Percentiles rank a stretch among this genome's conserved stretches.
phyloP scores from a whole-genome alignment of 2,113 vertebrate genomes.

The Micronycteris hirsuta region DNA sequence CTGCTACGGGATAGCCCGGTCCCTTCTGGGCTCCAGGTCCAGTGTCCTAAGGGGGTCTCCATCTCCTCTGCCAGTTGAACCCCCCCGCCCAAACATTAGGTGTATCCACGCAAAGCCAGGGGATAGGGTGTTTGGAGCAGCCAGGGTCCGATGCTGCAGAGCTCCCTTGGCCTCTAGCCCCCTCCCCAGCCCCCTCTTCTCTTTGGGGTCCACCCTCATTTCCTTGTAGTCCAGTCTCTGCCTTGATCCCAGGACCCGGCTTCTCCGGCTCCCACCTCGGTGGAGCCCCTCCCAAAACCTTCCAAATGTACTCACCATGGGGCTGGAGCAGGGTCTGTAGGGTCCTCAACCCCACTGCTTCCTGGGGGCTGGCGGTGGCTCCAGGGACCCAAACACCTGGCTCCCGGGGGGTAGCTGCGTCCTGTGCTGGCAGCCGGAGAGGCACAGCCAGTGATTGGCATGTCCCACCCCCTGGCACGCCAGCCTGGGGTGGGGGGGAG shows the following conservation, averaged over 20 bases:
- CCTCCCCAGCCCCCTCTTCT: neutral
- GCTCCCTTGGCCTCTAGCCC: slow-evolving; percentile 7
- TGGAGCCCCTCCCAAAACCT: slow-evolving; percentile 18
- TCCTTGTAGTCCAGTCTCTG: neutral
- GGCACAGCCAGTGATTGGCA: slow-evolving; percentile 76
- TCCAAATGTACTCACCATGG: slow-evolving; percentile 66
- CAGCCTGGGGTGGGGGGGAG: slow-evolving; percentile 52
- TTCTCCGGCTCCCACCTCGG: neutral
- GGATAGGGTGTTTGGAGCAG: neutral
- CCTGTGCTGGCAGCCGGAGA: slow-evolving; percentile 75
- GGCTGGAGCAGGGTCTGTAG: slow-evolving; percentile 42
- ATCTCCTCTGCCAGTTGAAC: slow-evolving; percentile 22
- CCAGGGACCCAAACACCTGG: slow-evolving; percentile 76
- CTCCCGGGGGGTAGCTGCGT: slow-evolving; percentile 71
- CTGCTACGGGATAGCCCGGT: neutral
- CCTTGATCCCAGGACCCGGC: slow-evolving; percentile 5
- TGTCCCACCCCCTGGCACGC: slow-evolving; percentile 78
- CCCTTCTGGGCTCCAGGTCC: neutral
- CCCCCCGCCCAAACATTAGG: slow-evolving; percentile 54
- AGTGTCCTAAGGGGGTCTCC: slow-evolving; percentile 18
- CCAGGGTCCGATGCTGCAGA: neutral
- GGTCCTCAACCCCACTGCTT: slow-evolving; percentile 43
- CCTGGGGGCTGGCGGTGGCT: slow-evolving; percentile 49
- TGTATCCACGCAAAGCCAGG: neutral
- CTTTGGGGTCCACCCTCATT: neutral